phyloP scores from a whole-genome alignment of 37 sponge, comb jelly and placozoan genomes.

The Axinella damicornis region DNA sequence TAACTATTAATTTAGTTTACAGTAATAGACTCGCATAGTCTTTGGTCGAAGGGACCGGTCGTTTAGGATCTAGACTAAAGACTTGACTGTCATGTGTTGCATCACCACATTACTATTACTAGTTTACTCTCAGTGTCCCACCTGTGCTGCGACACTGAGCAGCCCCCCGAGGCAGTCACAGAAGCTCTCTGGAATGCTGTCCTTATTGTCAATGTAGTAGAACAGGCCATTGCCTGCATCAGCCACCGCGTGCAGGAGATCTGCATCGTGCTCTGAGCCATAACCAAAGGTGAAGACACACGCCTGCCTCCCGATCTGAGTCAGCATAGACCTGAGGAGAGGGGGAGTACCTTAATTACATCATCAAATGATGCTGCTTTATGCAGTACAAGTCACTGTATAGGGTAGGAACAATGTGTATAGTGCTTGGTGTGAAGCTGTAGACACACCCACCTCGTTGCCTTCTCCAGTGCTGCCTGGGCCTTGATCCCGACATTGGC shows the following conservation, averaged over 20 bases:
- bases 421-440: too few species aligned
- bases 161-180: slow-evolving; percentile 97
- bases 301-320: slow-evolving; percentile 84
- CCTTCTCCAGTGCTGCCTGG: slow-evolving; percentile 63
- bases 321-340: slow-evolving; percentile 75
- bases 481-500: slow-evolving; percentile 90
- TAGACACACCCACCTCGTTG: slow-evolving; percentile 70
- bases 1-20: too few species aligned
- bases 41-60: too few species aligned
- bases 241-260: slow-evolving; percentile 74
- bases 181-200: slow-evolving; percentile 96
- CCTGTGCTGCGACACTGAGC: slow-evolving; percentile 95
- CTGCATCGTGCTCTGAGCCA: slow-evolving; percentile 87
- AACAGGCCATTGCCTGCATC: slow-evolving; percentile 92
- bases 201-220: slow-evolving; percentile 89
- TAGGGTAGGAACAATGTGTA: too few species aligned
- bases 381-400: too few species aligned
- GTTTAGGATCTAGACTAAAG: too few species aligned
- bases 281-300: slow-evolving; percentile 96
- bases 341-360: not conserved
- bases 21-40: too few species aligned
- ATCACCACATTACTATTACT: too few species aligned
- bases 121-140: too few species aligned
- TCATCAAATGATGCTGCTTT: too few species aligned
- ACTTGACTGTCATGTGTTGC: too few species aligned